A percentile compares a stretch with the other conserved stretches of the same genome.
These are phyloP conservation scores for Bombylius major DNA, from an alignment of 2,888 invertebrate species.

Conservation along the genomic window DNA sequence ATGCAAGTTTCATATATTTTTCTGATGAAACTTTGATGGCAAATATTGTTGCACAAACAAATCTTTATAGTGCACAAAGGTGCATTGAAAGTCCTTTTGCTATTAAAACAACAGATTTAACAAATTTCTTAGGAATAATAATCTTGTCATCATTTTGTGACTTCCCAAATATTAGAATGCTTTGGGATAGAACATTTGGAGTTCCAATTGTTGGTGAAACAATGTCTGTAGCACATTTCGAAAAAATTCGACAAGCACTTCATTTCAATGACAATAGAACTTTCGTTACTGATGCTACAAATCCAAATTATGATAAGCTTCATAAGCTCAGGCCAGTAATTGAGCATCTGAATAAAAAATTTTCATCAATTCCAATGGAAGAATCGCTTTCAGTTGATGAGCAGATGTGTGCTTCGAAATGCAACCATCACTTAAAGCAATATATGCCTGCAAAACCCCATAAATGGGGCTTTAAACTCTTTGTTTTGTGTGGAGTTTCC, in stretches of 20 bases:
- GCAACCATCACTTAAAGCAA: not conserved
- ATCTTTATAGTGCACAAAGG: not conserved
- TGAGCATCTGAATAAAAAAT: not conserved
- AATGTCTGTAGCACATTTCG: constrained; percentile 8
- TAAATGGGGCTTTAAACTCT: constrained; percentile 14
- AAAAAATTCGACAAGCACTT: constrained; percentile 8
- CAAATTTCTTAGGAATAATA: not conserved
- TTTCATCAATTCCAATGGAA: not conserved
- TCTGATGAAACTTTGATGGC: too few species aligned
- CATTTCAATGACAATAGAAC: constrained; percentile 10
- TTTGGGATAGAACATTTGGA: not conserved
- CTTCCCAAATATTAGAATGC: not conserved
- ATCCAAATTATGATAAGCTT: not conserved
- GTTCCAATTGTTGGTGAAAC: not conserved
- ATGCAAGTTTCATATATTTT: too few species aligned
- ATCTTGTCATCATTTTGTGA: not conserved
- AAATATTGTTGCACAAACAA: too few species aligned
- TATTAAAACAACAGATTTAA: not conserved
- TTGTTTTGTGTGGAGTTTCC: constrained; percentile 8
- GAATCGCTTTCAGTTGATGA: not conserved
- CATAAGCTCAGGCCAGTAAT: not conserved
- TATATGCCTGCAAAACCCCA: constrained; percentile 8
- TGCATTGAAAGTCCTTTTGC: not conserved
- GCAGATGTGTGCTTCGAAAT: not conserved
- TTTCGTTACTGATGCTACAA: too few species aligned